Evolutionary conservation across 2,888 invertebrate species (phyloP), one percentile per base, ranked within the genome.

Genomic region (Drosophila mimica): DNA sequence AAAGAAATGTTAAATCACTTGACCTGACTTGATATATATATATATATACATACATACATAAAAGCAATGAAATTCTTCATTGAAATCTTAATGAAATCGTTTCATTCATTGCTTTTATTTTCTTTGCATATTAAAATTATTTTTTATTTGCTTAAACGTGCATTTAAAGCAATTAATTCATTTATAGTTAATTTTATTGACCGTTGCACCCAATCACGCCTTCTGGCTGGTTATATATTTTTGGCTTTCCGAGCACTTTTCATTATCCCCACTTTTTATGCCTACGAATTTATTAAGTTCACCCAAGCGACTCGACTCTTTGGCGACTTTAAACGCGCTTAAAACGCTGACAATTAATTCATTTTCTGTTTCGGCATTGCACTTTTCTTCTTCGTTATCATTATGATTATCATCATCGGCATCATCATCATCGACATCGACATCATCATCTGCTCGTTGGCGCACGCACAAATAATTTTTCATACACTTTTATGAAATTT

Each of bases 401-500:
- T 53, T 8, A 20, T 30, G 6, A 43, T 57, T 30, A 43, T 43
- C 15, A 38, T 38, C 53, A 34, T 53, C 36, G 30, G 30, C 53
- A 25, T 20, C 52, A 52, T 52, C 31, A 13, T 0, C 38, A 46
- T 49, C 28, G 28, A 3, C 51, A 38, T 56, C 34, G 25, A 5
- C 34, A 31, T 54, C 48, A n/a, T 65, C 56, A 66, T 66, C 51
- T 66, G 73, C 66, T 79, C 83, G 70, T 71, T 75, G 86, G 71
- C 73, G 62, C 58, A 78, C 78, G 70, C 62, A 75, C 70, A 83
- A 79, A 84, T 84, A 83, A 83, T 77, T 77, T 80, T 75, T 70
- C 71, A 74, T 83, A 67, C 75, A 87, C 76, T 74, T 74, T 80
- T 87, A 84, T 78, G 84, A 87, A 84, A 84, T 84, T 84, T 84